phyloP scores from a whole-genome alignment of 2,113 vertebrate genomes.

The Callipepla californica region DNA sequence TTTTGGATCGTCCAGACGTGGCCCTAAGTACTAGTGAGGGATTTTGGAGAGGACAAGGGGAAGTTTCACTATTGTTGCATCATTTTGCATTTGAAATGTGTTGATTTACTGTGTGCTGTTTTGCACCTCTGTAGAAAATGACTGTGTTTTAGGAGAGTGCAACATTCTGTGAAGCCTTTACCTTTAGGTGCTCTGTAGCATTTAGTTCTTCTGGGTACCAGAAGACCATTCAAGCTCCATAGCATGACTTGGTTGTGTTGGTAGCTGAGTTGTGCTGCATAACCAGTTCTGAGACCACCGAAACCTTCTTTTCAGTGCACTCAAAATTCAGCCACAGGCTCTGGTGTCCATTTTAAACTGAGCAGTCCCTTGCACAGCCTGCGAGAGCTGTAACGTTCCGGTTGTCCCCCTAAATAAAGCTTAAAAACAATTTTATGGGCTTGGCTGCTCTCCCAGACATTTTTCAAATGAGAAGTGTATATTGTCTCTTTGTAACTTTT shows the following conservation, averaged over 20 bases:
- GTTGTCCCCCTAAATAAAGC: constrained; percentile 49
- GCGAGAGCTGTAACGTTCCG: constrained; percentile 3
- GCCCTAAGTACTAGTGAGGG: neutral
- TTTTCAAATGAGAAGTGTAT: constrained; percentile 4
- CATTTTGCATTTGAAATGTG: neutral
- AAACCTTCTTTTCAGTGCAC: neutral
- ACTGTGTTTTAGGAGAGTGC: neutral
- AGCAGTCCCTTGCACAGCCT: neutral
- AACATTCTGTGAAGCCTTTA: neutral
- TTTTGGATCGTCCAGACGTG: neutral
- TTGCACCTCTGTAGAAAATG: neutral
- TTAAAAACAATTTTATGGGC: constrained; percentile 10
- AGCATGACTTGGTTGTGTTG: neutral
- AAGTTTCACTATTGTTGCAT: neutral
- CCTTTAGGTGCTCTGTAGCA: neutral
- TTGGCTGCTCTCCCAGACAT: constrained; percentile 2
- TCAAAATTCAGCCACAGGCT: neutral
- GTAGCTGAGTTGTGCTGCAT: constrained; percentile 6
- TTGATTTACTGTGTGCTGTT: neutral
- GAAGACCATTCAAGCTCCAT: neutral
- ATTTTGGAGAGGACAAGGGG: constrained; percentile 13
- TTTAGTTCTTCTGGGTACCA: neutral
- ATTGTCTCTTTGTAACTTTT: constrained; percentile 62
- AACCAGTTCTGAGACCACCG: neutral
- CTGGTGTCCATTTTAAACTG: constrained; percentile 34